phyloP scores from a whole-genome alignment of 37 sponge, comb jelly and placozoan genomes.

The Geodia barretti region DNA sequence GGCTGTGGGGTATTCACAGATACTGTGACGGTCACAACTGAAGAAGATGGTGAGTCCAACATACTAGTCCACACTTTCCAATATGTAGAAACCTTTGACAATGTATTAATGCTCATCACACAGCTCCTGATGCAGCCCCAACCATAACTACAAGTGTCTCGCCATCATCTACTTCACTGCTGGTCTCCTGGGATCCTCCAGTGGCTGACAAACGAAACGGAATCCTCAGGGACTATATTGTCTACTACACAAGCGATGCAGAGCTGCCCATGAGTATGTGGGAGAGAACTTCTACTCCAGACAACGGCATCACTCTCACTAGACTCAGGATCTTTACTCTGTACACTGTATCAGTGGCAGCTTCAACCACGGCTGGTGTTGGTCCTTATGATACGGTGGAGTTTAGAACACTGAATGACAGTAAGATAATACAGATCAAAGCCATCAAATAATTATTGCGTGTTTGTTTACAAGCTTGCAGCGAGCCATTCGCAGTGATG shows the following conservation, averaged over 20 bases:
- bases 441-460: not conserved
- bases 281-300: constrained; percentile 5
- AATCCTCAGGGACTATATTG: constrained; percentile 26
- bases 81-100: too few species aligned
- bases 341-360: constrained; percentile 33
- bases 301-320: not conserved
- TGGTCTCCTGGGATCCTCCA: constrained; percentile 22
- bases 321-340: constrained; percentile 14
- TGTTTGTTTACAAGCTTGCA: constrained; percentile 19
- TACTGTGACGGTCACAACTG: constrained; percentile 21
- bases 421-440: constrained; percentile 13
- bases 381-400: constrained; percentile 8
- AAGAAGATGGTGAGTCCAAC: constrained; percentile 54
- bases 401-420: constrained; percentile 27
- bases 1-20: constrained; percentile 48
- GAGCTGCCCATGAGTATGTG: not conserved
- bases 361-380: constrained; percentile 32
- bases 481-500: constrained; percentile 28
- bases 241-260: not conserved
- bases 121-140: constrained; percentile 40
- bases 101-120: too few species aligned
- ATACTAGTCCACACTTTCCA: too few species aligned
- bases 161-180: constrained; percentile 26
- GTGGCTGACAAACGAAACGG: constrained; percentile 21
- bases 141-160: not conserved